phyloP scores from a whole-genome alignment of 2,113 vertebrate genomes.

The Pontoporia blainvillei region DNA sequence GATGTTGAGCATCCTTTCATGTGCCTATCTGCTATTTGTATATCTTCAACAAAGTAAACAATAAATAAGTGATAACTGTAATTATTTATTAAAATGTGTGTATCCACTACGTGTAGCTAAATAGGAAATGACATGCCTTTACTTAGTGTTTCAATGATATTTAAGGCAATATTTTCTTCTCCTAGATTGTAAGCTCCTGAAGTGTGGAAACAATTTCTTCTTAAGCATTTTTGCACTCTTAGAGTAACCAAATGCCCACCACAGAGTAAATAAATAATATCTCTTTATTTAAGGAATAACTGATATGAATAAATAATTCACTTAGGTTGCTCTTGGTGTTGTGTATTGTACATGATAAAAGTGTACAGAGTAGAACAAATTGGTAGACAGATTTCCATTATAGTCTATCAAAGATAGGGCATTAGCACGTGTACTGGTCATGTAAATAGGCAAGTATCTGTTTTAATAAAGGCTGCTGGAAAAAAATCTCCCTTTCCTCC shows the following conservation, averaged over 20 bases:
- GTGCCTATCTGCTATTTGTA: not conserved
- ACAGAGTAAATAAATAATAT: not conserved
- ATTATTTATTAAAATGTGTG: not conserved
- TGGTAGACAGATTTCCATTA: not conserved
- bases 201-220: not conserved
- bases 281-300: not conserved
- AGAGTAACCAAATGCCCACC: not conserved
- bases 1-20: not conserved
- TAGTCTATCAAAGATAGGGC: not conserved
- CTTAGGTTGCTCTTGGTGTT: not conserved
- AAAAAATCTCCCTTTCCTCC: not conserved
- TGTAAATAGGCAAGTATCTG: not conserved
- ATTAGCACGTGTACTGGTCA: not conserved
- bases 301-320: not conserved
- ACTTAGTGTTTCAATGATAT: not conserved
- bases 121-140: not conserved
- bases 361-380: not conserved
- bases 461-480: not conserved
- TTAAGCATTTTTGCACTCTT: not conserved
- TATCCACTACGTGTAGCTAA: not conserved
- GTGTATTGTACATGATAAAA: not conserved
- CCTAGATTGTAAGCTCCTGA: not conserved
- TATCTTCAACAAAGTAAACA: not conserved
- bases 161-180: not conserved
- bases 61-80: not conserved